phyloP scores from a whole-genome alignment of 2,888 invertebrate genomes.

The Nasonovia ribisnigri region DNA sequence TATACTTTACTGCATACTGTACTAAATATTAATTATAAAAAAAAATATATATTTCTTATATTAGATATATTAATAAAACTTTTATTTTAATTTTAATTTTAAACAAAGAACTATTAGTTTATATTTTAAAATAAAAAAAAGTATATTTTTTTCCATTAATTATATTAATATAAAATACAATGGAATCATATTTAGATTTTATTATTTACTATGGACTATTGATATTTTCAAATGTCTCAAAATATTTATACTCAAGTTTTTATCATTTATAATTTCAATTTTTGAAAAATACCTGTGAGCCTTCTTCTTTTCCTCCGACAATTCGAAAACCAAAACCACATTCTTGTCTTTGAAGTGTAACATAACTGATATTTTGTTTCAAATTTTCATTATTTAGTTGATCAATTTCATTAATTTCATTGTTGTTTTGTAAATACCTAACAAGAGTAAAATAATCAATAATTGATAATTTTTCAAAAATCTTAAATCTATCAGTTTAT shows the following conservation, averaged over 20 bases:
- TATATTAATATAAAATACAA: too few species aligned
- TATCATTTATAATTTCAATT: neutral
- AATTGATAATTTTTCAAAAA: neutral
- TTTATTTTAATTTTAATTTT: too few species aligned
- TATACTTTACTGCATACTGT: neutral
- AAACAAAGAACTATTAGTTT: too few species aligned
- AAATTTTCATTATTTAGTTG: constrained; percentile 42
- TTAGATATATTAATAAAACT: too few species aligned
- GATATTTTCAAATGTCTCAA: too few species aligned
- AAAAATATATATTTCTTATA: too few species aligned
- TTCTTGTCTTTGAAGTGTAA: constrained; percentile 86
- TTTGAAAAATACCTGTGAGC: constrained; percentile 79
- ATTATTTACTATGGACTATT: too few species aligned
- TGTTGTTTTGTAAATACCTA: constrained; percentile 59
- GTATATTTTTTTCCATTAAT: too few species aligned
- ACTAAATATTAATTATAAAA: neutral
- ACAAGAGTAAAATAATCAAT: neutral
- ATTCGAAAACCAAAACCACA: constrained; percentile 98
- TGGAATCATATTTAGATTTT: too few species aligned
- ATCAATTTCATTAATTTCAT: constrained; percentile 55
- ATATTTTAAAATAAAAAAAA: too few species aligned
- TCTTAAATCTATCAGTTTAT: neutral
- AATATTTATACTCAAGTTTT: neutral
- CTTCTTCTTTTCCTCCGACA: constrained; percentile 97
- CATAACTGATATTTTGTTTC: constrained; percentile 54